Percentiles rank a stretch among this genome's conserved stretches.
Conservation (phyloP, 2,888 invertebrate species). For the Andrena trimmerana region DNA sequence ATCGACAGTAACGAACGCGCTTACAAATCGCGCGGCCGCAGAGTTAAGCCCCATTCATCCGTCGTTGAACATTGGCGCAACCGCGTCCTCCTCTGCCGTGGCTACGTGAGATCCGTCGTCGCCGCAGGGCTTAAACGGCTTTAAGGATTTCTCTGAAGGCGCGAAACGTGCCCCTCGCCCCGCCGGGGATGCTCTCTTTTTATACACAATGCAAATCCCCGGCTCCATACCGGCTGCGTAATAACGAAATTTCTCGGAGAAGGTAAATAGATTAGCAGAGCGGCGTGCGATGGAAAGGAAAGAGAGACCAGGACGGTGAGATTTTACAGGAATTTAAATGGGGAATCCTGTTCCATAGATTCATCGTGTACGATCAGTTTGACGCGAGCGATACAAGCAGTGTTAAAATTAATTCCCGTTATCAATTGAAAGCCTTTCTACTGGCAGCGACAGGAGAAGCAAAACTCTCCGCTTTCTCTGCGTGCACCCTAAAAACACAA, state of each 20-base stretch:
- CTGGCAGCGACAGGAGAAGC: too few species aligned
- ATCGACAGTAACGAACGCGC: conserved; percentile 68
- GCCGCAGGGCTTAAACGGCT: conserved; percentile 71
- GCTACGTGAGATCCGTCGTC: conserved; percentile 74
- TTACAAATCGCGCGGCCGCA: conserved; percentile 72
- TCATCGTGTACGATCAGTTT: too few species aligned
- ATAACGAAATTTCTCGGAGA: conserved; percentile 67
- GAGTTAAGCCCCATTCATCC: conserved; percentile 75
- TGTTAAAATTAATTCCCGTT: too few species aligned
- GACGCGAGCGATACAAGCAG: too few species aligned
- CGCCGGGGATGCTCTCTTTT: conserved; percentile 39
- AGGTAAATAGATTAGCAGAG: conserved; percentile 21
- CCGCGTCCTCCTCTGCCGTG: conserved; percentile 29
- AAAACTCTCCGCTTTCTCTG: too few species aligned
- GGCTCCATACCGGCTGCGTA: conserved; percentile 22
- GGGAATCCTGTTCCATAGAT: not conserved
- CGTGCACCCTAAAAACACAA: not conserved
- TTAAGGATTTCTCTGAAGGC: conserved; percentile 69
- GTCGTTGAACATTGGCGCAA: conserved; percentile 65
- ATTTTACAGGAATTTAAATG: not conserved
- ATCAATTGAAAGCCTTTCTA: too few species aligned
- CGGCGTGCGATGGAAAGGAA: not conserved
- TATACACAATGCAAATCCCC: conserved; percentile 56
- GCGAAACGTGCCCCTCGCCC: conserved; percentile 58
- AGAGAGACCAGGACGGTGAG: not conserved